Evolutionary conservation across 2,888 invertebrate genomes (phyloP), one percentile per base, ranked within the genome.

Genomic region (Scaptomyza tumidula): DNA sequence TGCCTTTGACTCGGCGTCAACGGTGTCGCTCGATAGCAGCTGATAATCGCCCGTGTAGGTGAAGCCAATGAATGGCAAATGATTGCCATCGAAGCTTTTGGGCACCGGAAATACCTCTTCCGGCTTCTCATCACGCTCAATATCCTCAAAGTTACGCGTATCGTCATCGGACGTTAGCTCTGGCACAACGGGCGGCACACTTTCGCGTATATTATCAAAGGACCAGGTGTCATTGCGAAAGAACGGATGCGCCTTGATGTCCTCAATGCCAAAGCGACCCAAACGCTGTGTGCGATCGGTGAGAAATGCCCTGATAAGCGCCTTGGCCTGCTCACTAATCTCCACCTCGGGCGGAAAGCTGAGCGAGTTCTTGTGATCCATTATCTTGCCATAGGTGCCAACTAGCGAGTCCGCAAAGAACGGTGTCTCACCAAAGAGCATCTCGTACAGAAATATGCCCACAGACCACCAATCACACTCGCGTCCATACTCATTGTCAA

Each of bases 401-500:
- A 99, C 97, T 86, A 99, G 94, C 72, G 99, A 98, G 91, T 99
- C 99, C 3, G 99, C 99, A 93, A 98, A 99, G 93, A 99, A 99
- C 0, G 99, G 99, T 11, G 99, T 98, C 92, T 99, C 99, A 7
- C 98, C 98, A 65, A 98, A 96, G 57, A 99, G 93, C 99, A 99
- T 99, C 94, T 99, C 99, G 92, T 98, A 99, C 3, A 99, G 94
- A 92, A 99, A 98, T 86, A 99, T 98, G 59, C 99, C 99, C 29
- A 99, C 99, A 19, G 99, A 98, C 99, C 99, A 99, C 98, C 98
- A 99, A 93, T 99, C 99, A 93, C 98, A 99, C 93, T 99, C 99
- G 45, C 98, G 94, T 0, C 99, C 99, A 92, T 99, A 99, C 67
- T 97, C 97, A 63, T 98, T 98, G 90, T 98, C 97, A 41, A 97